Evolutionary conservation across 1,140 invertebrate species (phyloP).

Genomic region (Stenopsyche tienmushanensis): DNA sequence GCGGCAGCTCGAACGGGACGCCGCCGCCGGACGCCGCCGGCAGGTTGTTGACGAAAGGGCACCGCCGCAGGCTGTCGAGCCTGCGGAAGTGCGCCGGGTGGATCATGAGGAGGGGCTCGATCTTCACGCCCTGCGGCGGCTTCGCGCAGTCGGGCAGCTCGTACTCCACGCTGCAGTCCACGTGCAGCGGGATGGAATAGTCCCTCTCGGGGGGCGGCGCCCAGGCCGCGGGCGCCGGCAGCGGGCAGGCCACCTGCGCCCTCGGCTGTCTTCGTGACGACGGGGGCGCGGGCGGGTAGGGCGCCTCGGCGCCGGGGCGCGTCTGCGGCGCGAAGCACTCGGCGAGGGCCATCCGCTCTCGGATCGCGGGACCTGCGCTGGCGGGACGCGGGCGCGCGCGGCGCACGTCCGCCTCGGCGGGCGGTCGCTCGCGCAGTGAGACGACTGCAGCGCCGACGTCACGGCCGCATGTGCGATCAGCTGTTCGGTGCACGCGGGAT

Average conservation of each 20-base stretch:
- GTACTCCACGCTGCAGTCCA: conserved; percentile 83
- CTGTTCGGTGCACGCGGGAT: conserved; percentile 11
- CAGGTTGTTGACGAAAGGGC: conserved; percentile 60
- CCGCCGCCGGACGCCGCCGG: conserved; percentile 28
- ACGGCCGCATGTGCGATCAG: conserved; percentile 23
- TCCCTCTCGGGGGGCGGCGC: conserved; percentile 60
- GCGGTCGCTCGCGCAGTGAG: conserved; percentile 22
- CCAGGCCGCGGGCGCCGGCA: background rate
- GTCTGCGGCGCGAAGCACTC: conserved; percentile 10
- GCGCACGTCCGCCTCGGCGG: background rate
- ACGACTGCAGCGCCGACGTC: background rate
- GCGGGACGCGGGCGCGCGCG: background rate
- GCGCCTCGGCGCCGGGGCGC: conserved; percentile 15
- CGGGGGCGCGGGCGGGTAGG: conserved; percentile 4
- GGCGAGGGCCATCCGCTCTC: background rate
- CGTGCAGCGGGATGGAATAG: conserved; percentile 75
- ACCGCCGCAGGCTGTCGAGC: conserved; percentile 72
- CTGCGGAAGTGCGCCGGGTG: conserved; percentile 82
- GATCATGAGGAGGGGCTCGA: conserved; percentile 79
- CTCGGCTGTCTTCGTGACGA: no score
- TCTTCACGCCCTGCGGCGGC: conserved; percentile 71
- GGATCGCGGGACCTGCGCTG: no score
- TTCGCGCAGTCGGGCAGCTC: conserved; percentile 79
- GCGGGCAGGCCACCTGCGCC: background rate
- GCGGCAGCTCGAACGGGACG: conserved; percentile 27